A percentile compares a stretch with the other conserved stretches of the same genome.
Evolutionary conservation across 2,113 vertebrate genomes (phyloP).

Genomic region (Microcebus jonahi): DNA sequence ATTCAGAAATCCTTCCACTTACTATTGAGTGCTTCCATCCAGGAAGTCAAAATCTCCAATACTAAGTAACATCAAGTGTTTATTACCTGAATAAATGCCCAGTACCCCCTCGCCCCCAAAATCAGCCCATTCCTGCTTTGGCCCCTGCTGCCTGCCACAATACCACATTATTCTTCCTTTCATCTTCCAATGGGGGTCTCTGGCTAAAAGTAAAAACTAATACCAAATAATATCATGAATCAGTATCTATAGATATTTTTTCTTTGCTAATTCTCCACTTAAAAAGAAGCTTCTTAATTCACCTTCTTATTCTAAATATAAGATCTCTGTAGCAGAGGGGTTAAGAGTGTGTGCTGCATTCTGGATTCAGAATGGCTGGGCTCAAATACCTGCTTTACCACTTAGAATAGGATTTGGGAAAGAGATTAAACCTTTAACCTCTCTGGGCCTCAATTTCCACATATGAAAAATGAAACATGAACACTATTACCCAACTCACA

Average conservation of each 20-base stretch:
- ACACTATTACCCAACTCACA: background rate
- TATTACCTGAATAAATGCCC: background rate
- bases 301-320: background rate
- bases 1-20: background rate
- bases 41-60: slow-evolving; percentile 14
- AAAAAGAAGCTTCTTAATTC: background rate
- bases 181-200: background rate
- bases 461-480: background rate
- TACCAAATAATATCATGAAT: background rate
- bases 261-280: background rate
- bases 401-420: background rate
- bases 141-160: background rate
- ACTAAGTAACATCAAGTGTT: background rate
- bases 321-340: background rate
- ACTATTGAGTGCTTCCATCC: background rate
- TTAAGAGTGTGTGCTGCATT: background rate
- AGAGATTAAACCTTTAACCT: background rate
- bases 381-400: background rate
- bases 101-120: background rate
- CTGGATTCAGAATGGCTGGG: background rate
- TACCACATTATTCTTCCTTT: background rate
- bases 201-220: background rate
- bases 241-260: background rate
- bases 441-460: background rate
- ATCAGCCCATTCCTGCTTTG: background rate